phyloP scores from a whole-genome alignment of 1,140 invertebrate species.

The Drosophila lowei region DNA sequence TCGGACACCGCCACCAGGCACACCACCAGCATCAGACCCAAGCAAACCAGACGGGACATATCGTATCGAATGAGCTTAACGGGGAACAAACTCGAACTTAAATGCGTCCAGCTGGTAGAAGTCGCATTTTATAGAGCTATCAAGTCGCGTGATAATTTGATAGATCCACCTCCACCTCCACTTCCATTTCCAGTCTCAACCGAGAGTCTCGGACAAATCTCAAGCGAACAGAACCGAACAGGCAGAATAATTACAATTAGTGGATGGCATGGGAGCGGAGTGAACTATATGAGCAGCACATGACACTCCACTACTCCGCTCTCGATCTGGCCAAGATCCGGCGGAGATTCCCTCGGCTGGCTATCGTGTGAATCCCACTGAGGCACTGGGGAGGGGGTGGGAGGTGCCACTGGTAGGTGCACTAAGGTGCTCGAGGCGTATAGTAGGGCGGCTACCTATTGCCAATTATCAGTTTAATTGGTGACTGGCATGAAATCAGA shows the following conservation, averaged over 20 bases:
- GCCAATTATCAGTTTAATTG: slow-evolving; percentile 59
- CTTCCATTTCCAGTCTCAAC: not conserved
- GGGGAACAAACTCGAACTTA: slow-evolving; percentile 37
- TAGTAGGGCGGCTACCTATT: slow-evolving; percentile 12
- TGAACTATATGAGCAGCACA: slow-evolving; percentile 77
- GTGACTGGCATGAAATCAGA: slow-evolving; percentile 51
- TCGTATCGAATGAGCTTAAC: slow-evolving; percentile 11
- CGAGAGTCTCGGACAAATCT: slow-evolving; percentile 13
- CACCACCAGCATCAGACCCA: slow-evolving; percentile 26
- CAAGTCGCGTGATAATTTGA: slow-evolving; percentile 46
- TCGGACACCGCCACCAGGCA: slow-evolving; percentile 20
- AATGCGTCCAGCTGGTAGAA: slow-evolving; percentile 13
- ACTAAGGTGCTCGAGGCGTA: not conserved
- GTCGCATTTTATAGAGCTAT: slow-evolving; percentile 52
- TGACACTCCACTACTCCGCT: slow-evolving; percentile 55
- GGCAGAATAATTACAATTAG: slow-evolving; percentile 67
- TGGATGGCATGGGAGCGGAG: slow-evolving; percentile 30
- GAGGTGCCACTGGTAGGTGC: no score
- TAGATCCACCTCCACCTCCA: slow-evolving; percentile 23
- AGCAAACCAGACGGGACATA: slow-evolving; percentile 55
- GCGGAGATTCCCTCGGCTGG: slow-evolving; percentile 70
- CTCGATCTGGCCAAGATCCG: slow-evolving; percentile 49
- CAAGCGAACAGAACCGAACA: slow-evolving; percentile 21
- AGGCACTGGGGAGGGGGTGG: not conserved
- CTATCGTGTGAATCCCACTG: slow-evolving; percentile 63